phyloP scores from a whole-genome alignment of 2,113 vertebrate species.

The Calyptomena viridis region DNA sequence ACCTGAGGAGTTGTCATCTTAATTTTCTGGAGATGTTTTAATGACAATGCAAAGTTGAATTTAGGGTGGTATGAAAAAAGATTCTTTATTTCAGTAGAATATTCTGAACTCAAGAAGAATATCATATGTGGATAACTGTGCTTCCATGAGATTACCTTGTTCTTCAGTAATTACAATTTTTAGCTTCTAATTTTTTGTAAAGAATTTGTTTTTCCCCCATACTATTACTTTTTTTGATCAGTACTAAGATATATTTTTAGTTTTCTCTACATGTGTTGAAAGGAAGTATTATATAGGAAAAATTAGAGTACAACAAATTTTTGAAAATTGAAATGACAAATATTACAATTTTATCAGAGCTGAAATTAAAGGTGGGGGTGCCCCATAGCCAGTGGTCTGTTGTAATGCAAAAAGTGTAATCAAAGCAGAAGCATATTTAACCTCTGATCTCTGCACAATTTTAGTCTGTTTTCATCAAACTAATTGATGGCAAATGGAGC shows the following conservation, averaged over 20 bases:
- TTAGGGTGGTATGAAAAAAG: background rate
- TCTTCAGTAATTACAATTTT: background rate
- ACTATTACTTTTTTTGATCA: background rate
- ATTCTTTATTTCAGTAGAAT: background rate
- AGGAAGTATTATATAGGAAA: background rate
- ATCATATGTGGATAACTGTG: background rate
- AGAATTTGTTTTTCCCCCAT: fast-evolving
- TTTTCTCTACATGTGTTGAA: background rate
- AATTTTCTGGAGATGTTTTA: background rate
- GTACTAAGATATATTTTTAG: background rate
- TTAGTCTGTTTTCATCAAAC: slow-evolving; percentile 65
- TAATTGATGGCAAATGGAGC: slow-evolving; percentile 69
- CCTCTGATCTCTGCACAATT: slow-evolving; percentile 51
- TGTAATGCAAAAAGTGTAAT: slow-evolving; percentile 53
- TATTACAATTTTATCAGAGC: background rate
- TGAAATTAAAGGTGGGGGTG: background rate
- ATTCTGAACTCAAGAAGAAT: background rate
- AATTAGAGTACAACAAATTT: background rate
- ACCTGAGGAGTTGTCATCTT: background rate
- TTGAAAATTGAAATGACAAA: background rate
- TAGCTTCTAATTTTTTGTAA: background rate
- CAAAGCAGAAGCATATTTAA: slow-evolving; percentile 65
- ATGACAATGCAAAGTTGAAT: background rate
- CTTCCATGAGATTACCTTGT: background rate
- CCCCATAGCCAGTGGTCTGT: background rate